phyloP scores from a whole-genome alignment of 2,888 invertebrate species.

The Galerucella pusilla region DNA sequence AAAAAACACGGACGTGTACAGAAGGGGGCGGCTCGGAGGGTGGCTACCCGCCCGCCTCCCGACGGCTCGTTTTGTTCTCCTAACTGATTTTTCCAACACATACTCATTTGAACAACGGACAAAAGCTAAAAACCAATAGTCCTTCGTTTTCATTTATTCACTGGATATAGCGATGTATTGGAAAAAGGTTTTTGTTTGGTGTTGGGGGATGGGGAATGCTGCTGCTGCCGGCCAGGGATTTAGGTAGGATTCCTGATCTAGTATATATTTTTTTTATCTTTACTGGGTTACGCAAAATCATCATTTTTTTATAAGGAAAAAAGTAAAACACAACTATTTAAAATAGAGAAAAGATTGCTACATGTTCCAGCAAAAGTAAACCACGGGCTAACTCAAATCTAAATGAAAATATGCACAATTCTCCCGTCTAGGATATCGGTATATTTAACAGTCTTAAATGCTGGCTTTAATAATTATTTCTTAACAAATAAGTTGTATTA shows the following conservation, averaged over 20 bases:
- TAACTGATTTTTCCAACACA: conserved; percentile 65
- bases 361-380: no score
- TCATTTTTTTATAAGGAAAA: neutral
- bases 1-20: conserved; percentile 63
- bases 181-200: conserved; percentile 65
- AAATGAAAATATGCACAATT: no score
- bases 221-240: conserved; percentile 49
- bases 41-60: conserved; percentile 40
- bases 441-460: no score
- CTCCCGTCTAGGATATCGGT: no score
- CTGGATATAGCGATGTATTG: conserved; percentile 65
- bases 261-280: neutral
- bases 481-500: no score
- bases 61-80: conserved; percentile 63
- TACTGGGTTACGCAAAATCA: conserved; percentile 13
- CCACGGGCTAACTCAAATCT: no score
- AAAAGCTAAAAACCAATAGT: conserved; percentile 67
- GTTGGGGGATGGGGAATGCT: conserved; percentile 52
- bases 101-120: conserved; percentile 64
- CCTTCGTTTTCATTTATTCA: conserved; percentile 67
- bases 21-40: conserved; percentile 47
- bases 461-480: no score
- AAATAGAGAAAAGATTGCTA: no score
- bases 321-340: neutral
- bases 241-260: conserved; percentile 28